Evolutionary conservation across 2,113 vertebrate species (phyloP), one percentile per base, ranked within the genome.

Genomic region (Calyptommatus sinebrachiatus): DNA sequence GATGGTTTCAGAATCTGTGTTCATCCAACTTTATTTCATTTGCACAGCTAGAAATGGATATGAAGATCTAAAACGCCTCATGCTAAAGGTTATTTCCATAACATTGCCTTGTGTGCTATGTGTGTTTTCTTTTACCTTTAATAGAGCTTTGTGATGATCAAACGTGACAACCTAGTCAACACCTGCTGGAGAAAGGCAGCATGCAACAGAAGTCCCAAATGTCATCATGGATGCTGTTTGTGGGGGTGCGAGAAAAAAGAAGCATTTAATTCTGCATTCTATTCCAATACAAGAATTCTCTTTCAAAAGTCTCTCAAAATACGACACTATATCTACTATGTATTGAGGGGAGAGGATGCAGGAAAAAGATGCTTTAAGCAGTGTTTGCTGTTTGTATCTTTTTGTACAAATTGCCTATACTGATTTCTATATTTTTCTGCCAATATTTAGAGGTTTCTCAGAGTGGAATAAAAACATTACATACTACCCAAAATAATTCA

Each of bases 191-290:
- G 69, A 41, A 60, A 77, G 31, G 4, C 26, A 66, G 75, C 61
- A 29, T 1, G 20, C 53, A 67, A 26, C 61, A 67, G 62, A 82
- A 77, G 46, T 53, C 50, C 53, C 79, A 62, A 83, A 77, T 83
- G 70, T 67, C 46, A 60, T 53, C 31, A 6, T 72, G 50, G 29
- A 24, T 67, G 72, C 46, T 72, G 61, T 60, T 76, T 46, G 62
- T 50, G 26, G 10, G 46, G 26, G 78, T 4, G 22, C 24, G 48
- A 53, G n/a, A n/a, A n/a, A n/a, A n/a, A n/a, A n/a, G n/a, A n/a
- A n/a, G n/a, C n/a, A n/a, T n/a, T n/a, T 48, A 28, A 35, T 35
- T 75, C 26, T 10, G 4, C 68, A 26, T 61, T 69, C 63, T 69
- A 1, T 60, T 69, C 50, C 63, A 75, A 81, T 81, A 24, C 31